phyloP scores from a whole-genome alignment of 2,888 invertebrate species.

The Elaeidobius kamerunicus region DNA sequence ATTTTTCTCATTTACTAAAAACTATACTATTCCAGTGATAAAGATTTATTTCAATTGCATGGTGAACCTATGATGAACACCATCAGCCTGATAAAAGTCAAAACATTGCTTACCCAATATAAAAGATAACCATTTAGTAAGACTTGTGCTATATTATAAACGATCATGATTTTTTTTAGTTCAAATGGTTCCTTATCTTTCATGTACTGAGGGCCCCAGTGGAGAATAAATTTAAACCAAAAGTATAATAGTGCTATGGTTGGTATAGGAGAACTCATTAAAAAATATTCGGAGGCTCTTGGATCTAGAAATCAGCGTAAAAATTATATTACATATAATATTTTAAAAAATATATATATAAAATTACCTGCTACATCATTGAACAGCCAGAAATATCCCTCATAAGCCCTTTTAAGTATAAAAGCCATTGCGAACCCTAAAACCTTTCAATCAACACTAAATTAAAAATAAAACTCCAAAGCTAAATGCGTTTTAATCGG shows the following conservation, averaged over 20 bases:
- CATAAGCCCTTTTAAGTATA: constrained; percentile 45
- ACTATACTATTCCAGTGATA: too few species aligned
- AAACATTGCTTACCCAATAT: constrained; percentile 37
- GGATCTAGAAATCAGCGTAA: constrained; percentile 52
- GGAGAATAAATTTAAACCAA: constrained; percentile 56
- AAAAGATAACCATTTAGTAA: constrained; percentile 36
- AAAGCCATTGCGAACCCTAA: constrained; percentile 17
- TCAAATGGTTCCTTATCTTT: constrained; percentile 58
- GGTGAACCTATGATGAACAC: too few species aligned
- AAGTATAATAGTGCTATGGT: constrained; percentile 49
- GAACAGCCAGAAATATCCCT: constrained; percentile 39
- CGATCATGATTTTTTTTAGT: constrained; percentile 55
- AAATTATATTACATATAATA: not conserved
- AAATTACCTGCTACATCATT: constrained; percentile 30
- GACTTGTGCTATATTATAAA: constrained; percentile 66
- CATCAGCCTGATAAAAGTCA: too few species aligned
- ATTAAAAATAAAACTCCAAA: too few species aligned
- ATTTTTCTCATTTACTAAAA: too few species aligned
- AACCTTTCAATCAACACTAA: too few species aligned
- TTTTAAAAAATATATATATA: too few species aligned
- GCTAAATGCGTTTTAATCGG: too few species aligned
- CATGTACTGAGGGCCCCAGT: constrained; percentile 65
- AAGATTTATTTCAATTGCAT: too few species aligned
- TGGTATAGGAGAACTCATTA: constrained; percentile 52
- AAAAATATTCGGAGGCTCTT: constrained; percentile 53